These are phyloP conservation scores for Drosophila mauritiana DNA, from an alignment of 1,140 invertebrate genomes.

Conservation along the genomic window DNA sequence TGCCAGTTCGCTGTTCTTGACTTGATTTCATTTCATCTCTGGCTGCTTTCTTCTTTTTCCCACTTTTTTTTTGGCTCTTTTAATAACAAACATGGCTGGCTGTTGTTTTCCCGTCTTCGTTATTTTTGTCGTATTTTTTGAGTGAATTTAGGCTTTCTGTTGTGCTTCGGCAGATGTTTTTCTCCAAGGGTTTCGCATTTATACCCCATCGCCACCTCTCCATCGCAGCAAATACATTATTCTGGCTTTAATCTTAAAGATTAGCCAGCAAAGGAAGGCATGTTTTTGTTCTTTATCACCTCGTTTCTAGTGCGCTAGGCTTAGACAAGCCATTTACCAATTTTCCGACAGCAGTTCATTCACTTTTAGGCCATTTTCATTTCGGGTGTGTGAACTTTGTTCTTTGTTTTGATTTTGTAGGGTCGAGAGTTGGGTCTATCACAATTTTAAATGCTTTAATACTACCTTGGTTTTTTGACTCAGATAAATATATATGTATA, in stretches of 20 bases:
- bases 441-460: conserved; percentile 36
- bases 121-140: conserved; percentile 33
- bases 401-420: conserved; percentile 39
- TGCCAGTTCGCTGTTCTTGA: conserved; percentile 44
- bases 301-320: neutral
- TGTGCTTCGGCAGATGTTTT: conserved; percentile 50
- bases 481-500: neutral
- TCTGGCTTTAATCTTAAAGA: conserved; percentile 45
- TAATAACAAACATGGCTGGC: conserved; percentile 45
- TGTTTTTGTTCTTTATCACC: conserved; percentile 2
- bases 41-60: conserved; percentile 16
- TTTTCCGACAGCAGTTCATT: conserved; percentile 31
- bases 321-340: conserved; percentile 24
- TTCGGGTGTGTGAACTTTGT: conserved; percentile 22
- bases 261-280: conserved; percentile 4
- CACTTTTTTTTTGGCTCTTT: conserved; percentile 38
- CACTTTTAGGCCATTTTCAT: conserved; percentile 32
- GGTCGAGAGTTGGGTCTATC: conserved; percentile 23
- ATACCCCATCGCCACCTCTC: neutral
- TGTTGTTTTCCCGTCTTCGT: conserved; percentile 37
- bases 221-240: conserved; percentile 1
- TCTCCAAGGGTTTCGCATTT: conserved; percentile 40
- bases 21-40: conserved; percentile 52
- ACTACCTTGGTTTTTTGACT: neutral
- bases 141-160: conserved; percentile 48